Evolutionary conservation across 2,888 invertebrate genomes (phyloP).

Genomic region (Cosmopolites sordidus): DNA sequence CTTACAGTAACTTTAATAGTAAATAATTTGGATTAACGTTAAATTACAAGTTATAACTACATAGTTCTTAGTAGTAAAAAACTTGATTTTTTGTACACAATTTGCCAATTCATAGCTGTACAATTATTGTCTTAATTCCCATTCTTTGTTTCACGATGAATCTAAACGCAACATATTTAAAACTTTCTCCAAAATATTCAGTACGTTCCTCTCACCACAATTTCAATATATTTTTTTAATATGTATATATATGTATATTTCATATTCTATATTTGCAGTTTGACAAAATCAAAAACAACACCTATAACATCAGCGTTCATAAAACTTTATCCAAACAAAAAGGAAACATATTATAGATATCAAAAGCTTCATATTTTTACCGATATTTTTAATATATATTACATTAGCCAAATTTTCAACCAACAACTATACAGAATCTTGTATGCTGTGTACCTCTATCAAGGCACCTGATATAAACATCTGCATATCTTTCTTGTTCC

Average conservation of each 20-base stretch:
- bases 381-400: neutral
- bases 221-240: neutral
- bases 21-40: too few relatives aligned
- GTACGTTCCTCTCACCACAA: neutral
- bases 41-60: neutral
- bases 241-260: neutral
- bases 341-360: neutral
- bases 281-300: neutral
- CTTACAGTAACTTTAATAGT: too few relatives aligned
- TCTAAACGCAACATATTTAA: conserved; percentile 22
- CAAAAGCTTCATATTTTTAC: neutral
- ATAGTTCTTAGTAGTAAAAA: neutral
- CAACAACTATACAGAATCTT: neutral
- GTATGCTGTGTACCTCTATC: neutral
- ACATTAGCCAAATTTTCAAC: neutral
- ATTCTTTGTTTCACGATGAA: conserved; percentile 9
- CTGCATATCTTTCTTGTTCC: too few relatives aligned
- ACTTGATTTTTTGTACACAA: neutral
- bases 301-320: neutral
- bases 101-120: conserved; percentile 8
- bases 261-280: too few relatives aligned
- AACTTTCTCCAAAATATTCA: conserved; percentile 4
- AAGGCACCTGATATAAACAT: neutral
- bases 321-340: too few relatives aligned
- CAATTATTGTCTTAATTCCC: conserved; percentile 21